Evolutionary conservation across 1,140 invertebrate genomes (phyloP).

Genomic region (Centruroides sculpturatus): DNA sequence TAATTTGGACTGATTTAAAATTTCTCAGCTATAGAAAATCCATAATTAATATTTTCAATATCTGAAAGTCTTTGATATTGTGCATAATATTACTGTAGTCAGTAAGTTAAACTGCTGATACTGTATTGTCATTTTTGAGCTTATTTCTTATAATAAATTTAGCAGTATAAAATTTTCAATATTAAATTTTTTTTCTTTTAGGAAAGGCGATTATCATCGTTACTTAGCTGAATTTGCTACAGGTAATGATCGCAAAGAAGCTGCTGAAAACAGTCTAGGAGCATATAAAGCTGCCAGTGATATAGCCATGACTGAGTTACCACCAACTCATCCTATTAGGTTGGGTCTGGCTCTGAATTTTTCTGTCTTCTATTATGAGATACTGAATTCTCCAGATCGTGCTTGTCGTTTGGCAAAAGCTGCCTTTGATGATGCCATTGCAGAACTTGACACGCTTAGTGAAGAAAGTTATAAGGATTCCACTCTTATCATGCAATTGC

Average conservation of each 20-base stretch:
- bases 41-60: no score
- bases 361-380: constrained; percentile 97
- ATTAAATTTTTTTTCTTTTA: constrained; percentile 21
- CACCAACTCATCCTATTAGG: constrained; percentile 79
- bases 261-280: constrained; percentile 85
- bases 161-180: no score
- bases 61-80: no score
- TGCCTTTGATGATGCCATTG: constrained; percentile 95
- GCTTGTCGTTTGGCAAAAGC: constrained; percentile 90
- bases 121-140: no score
- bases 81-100: no score
- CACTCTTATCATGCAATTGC: constrained; percentile 95
- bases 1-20: no score
- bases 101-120: no score
- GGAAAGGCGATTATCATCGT: constrained; percentile 90
- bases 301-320: constrained; percentile 90
- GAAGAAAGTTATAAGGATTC: constrained; percentile 99
- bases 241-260: constrained; percentile 85
- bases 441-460: constrained; percentile 80
- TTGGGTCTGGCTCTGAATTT: constrained; percentile 85
- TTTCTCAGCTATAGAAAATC: no score
- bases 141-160: no score
- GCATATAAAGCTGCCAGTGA: constrained; percentile 96
- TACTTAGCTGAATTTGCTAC: constrained; percentile 94
- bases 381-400: constrained; percentile 90